Conservation (phyloP, 2,113 vertebrate species). For the Natator depressus region DNA sequence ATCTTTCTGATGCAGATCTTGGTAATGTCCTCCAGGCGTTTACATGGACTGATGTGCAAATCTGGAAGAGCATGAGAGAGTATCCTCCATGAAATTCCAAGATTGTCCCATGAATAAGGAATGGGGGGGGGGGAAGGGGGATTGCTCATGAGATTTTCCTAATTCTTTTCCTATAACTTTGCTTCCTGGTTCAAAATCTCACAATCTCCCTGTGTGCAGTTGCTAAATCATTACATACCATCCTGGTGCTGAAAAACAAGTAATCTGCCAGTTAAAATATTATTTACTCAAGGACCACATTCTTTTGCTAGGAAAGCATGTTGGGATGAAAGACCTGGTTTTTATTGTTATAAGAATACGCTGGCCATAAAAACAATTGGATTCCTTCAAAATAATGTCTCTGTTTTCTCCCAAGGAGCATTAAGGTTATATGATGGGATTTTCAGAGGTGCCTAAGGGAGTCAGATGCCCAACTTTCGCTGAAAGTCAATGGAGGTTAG, state of each 20-base stretch:
- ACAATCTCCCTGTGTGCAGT: background rate
- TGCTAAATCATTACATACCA: background rate
- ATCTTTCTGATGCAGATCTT: background rate
- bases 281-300: conserved; percentile 51
- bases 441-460: background rate
- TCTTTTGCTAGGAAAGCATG: conserved; percentile 29
- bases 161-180: conserved; percentile 1
- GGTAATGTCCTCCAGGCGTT: background rate
- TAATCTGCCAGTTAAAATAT: conserved; percentile 57
- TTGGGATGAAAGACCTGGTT: conserved; percentile 35
- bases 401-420: background rate
- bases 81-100: background rate
- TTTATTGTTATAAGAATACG: conserved; percentile 34
- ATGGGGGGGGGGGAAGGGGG: background rate
- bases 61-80: background rate
- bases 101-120: background rate
- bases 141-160: background rate
- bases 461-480: background rate
- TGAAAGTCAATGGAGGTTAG: background rate
- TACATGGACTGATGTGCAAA: background rate
- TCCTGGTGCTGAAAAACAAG: conserved; percentile 40
- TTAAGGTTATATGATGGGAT: background rate
- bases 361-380: background rate
- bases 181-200: background rate
- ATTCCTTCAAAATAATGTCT: background rate